Evolutionary conservation across 2,797 vertebrate species (phyloP), one percentile per base, ranked within the genome.

Genomic region (Myotis planiceps): DNA sequence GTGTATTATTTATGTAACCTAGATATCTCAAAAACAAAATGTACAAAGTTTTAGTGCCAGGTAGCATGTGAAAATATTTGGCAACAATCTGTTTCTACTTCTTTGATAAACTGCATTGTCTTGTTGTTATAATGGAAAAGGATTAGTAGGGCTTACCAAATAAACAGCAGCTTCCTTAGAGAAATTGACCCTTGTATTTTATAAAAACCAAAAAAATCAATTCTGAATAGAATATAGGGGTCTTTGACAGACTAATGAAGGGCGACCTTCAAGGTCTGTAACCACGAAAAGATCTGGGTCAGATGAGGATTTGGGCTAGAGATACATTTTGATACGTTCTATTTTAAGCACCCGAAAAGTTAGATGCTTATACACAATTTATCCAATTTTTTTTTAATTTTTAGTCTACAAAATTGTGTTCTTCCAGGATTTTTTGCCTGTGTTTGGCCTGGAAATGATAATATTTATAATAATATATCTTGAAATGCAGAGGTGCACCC

Each of bases 1-100:
- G 82, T 25, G 15, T 13, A 14, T 86, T 79, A 76, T 95, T 86
- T 94, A 87, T 32, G 32, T 68, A 96, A 97, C 92, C 93, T 2
- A n/a, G 90, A 94, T 92, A 97, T 71, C 92, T 83, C 93, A 66
- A 95, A 96, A 97, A 96, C 95, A 97, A 95, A 96, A 85, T 42
- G 63, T 80, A 55, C 88, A 45, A 76, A 95, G 75, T 37, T 69
- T 3, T 0, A 42, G 74, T 60, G 92, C 92, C 89, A 94, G 92
- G 47, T n/a, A 93, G 51, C 63, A 29, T 85, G 71, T 85, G 94
- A 88, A 93, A 88, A 90, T 85, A 93, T 39, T 82, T 9, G 1
- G 85, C 90, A 68, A 76, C 10, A 6, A 72, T 69, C 68, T 93
- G 83, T 74, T 92, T 96, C 87, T 27, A 76, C 58, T 89, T 84